Evolutionary conservation across 2,888 invertebrate species (phyloP), one percentile per base, ranked within the genome.

Genomic region (Lasioglossum oenotherae): DNA sequence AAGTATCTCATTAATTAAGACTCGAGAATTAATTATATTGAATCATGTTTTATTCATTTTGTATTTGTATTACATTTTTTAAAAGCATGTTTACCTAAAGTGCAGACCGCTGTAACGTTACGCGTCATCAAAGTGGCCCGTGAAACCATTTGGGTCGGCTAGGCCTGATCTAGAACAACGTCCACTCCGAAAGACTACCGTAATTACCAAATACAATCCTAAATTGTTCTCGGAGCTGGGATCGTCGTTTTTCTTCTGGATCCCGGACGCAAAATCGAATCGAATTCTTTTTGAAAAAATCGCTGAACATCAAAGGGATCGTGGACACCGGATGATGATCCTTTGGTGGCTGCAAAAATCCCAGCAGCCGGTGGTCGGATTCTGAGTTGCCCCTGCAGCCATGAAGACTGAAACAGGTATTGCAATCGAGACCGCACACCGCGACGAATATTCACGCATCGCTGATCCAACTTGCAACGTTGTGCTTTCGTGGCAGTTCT

Each of bases 371-470:
- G 4, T 4, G 5, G 14, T n/a, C 27, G 12, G 5, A 27, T 60
- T 53, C 53, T 53, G 23, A 23, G 16, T 35, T 67, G 16, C 35
- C 31, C 16, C 64, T 27, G 14, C 31, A 19, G 53, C 23, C 23
- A 53, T 23, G 8, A 53, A 8, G 23, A 53, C 53, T 23, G 53
- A 53, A 53, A 53, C 53, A 23, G 53, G 19, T n/a, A 71, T 78
- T 44, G 46, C 12, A 46, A 14, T 14, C 12, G 57, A 23, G 81
- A 67, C 64, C 80, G 76, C 80, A 72, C 80, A 75, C 75, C 41
- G 23, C 41, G 44, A 23, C 85, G 74, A 71, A 49, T 19, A 41
- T 80, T 60, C 41, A 60, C 60, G 82, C 82, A 75, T 80, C 76
- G 67, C 69, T 81, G 77, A 67, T 53, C 73, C 64, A 71, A 31